Evolutionary conservation across 2,113 vertebrate species (phyloP), one percentile per base, ranked within the genome.

Genomic region (Dipodomys stephensi): DNA sequence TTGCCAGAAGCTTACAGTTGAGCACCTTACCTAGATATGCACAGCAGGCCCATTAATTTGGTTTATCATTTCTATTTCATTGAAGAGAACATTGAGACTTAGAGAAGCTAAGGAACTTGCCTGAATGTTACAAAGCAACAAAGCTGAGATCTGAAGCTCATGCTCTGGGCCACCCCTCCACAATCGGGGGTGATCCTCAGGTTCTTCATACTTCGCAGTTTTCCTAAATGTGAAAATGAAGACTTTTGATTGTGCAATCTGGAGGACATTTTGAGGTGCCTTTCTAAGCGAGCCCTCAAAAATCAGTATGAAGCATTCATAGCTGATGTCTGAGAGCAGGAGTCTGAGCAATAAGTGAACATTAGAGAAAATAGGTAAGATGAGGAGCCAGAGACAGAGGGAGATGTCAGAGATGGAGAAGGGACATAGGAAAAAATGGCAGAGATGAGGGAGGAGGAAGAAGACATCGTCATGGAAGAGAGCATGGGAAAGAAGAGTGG

Each of bases 211-310:
- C 32, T 69, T 46, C 9, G 57, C 16, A 6, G n/a, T 49, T 15
- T 69, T 88, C 67, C 80, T 77, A 86, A 23, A 67, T 83, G 76
- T 79, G 20, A 94, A 95, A 86, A 35, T 22, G 19, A 91, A 32
- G 22, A 4, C 2, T 44, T 92, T 69, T 65, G 62, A 83, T 18
- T 62, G 25, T 39, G 71, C 9, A 44, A 44, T 80, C 46, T 44
- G 28, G 22, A 74, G 84, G 49, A 15, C 27, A 15, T 46, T 64
- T 64, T 25, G n/a, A 28, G 12, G 69, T n/a, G n/a, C 30, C 35
- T 87, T 85, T 82, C 35, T 78, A 80, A 57, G 10, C 2, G 19
- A 76, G 11, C n/a, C 49, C 64, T 62, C 68, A 27, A 69, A 88
- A 78, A 57, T n/a, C 2, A 1, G 2, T 4, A 4, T 49, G 27